Evolutionary conservation across 23 tunicate genomes (phyloP), one percentile per base, ranked within the genome.

Genomic region (Phallusia fumigata): DNA sequence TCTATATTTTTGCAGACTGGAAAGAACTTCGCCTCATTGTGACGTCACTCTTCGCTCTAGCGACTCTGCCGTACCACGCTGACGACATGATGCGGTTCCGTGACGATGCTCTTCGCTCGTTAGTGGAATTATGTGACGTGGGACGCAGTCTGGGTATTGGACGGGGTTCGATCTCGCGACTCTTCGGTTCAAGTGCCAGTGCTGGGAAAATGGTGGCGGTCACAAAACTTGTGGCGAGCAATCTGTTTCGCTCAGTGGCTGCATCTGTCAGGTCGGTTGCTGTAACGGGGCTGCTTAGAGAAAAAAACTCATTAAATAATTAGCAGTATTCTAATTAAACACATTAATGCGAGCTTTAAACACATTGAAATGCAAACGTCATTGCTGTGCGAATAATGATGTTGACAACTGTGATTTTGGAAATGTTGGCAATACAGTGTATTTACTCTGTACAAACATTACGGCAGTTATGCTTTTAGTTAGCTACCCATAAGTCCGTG

Each of bases 181-280:
- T 79, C 81, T 76, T 84, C 53, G 75, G 65, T 80, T 84, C 87
- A 30, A 35, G 53, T 12, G 64, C 81, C 30, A 69, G 81, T 36
- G 73, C 74, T 47, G 50, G 69, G 10, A 82, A 80, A 65, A 64
- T 88, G 82, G 86, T 76, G 32, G 82, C 86, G 35, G 77, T 82
- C 76, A 51, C 75, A 0, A 82, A 74, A 34, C 33, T 88, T 30
- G 86, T 80, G 35, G 91, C 91, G 0, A 77, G 86, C 73, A 88
- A 88, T 64, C 35, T 88, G 74, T 88, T 88, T 40, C 82, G 91
- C 19, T 72, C 86, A 2, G 73, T 88, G 32, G 91, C 91, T 0
- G 75, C 86, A 3, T 88, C 86, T n/a, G 69, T 77, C 82, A 88
- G 91, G 91, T 88, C 19, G 6, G 76, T 12, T 21, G 8, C 28